These are phyloP conservation scores for Oscheius sp. DNA, from an alignment of 2,888 invertebrate species.

Conservation along the genomic window DNA sequence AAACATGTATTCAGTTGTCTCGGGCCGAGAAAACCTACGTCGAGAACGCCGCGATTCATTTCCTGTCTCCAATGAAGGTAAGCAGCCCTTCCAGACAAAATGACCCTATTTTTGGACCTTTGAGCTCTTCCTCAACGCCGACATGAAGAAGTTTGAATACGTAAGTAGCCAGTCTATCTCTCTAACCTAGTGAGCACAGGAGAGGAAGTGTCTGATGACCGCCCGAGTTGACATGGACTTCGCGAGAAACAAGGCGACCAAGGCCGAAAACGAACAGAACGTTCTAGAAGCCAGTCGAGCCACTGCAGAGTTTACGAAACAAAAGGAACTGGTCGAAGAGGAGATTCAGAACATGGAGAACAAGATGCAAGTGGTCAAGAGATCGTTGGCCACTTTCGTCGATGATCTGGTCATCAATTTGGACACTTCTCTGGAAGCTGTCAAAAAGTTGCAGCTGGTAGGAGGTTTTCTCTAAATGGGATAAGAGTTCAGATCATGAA, in stretches of 20 bases:
- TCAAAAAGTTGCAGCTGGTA: slow-evolving; percentile 19
- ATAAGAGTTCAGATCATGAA: slow-evolving; percentile 11
- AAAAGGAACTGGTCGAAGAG: slow-evolving; percentile 26
- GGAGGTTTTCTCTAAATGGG: not conserved
- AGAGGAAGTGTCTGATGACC: slow-evolving; percentile 19
- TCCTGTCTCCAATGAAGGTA: slow-evolving; percentile 32
- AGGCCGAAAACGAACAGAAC: slow-evolving; percentile 27
- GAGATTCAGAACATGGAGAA: not conserved
- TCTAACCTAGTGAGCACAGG: not conserved
- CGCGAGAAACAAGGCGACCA: slow-evolving; percentile 23
- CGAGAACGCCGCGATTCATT: slow-evolving; percentile 26
- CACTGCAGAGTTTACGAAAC: slow-evolving; percentile 29
- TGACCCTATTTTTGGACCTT: slow-evolving; percentile 23
- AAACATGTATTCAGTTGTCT: slow-evolving; percentile 10
- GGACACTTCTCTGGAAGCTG: slow-evolving; percentile 21
- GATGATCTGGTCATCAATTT: slow-evolving; percentile 21
- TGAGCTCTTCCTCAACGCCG: slow-evolving; percentile 32
- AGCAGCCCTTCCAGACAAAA: not conserved
- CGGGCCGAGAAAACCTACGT: slow-evolving; percentile 20
- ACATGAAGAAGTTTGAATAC: slow-evolving; percentile 34
- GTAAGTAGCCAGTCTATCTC: not conserved
- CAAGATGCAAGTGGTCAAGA: slow-evolving; percentile 17
- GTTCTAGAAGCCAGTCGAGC: slow-evolving; percentile 22
- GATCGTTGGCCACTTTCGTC: slow-evolving; percentile 18
- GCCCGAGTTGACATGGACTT: slow-evolving; percentile 27